Percentiles rank a stretch among this genome's conserved stretches.
phyloP scores from a whole-genome alignment of 2,888 invertebrate genomes.

The Epirrita christyi region DNA sequence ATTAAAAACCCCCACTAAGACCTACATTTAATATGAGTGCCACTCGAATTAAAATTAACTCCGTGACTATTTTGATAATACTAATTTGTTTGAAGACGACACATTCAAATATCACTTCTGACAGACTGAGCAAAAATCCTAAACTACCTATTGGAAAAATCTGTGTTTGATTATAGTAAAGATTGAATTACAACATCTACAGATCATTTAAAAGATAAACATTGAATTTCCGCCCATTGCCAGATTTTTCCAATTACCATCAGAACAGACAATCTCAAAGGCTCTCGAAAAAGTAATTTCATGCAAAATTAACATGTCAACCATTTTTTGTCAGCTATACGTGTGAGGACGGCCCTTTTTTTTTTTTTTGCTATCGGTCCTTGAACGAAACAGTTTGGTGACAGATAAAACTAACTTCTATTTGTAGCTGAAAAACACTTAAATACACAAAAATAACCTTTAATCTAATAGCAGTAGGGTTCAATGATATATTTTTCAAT shows the following conservation, averaged over 20 bases:
- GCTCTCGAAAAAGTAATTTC: conserved; percentile 64
- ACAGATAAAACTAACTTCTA: conserved; percentile 34
- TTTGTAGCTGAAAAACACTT: not conserved
- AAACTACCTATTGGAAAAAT: no score
- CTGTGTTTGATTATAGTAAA: conserved; percentile 5
- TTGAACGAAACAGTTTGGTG: conserved; percentile 45
- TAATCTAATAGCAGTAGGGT: not conserved
- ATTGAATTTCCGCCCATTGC: conserved; percentile 11
- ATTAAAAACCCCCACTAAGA: no score
- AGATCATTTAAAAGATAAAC: conserved; percentile 6
- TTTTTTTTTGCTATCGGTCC: conserved; percentile 62
- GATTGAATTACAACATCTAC: conserved; percentile 8
- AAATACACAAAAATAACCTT: conserved; percentile 18
- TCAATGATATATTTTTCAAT: not conserved
- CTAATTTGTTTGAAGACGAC: no score
- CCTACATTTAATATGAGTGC: no score
- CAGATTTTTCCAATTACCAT: conserved; percentile 25
- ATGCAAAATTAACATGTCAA: conserved; percentile 73
- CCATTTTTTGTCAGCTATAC: conserved; percentile 57
- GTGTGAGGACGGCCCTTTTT: conserved; percentile 57
- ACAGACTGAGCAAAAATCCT: no score
- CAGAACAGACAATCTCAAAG: not conserved
- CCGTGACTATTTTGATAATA: no score
- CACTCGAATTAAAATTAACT: no score
- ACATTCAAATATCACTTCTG: no score